Evolutionary conservation across 2,113 vertebrate genomes (phyloP).

Genomic region (Lycocorax pyrrhopterus): DNA sequence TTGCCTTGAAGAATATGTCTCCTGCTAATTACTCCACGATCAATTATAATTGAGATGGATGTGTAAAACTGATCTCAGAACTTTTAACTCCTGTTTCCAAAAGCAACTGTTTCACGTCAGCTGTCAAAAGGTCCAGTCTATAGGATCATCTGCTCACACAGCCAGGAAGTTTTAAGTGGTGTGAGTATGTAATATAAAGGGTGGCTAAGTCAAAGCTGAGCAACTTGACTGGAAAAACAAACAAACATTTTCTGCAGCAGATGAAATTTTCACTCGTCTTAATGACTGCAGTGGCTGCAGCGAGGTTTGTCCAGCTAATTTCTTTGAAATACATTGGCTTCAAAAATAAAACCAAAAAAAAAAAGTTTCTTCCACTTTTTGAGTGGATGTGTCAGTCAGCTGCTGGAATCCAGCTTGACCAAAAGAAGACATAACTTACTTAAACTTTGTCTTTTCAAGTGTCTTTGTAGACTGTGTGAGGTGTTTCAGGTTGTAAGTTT

Average conservation of each 20-base stretch:
- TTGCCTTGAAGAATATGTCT: neutral
- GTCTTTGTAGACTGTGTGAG: neutral
- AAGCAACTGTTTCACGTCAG: neutral
- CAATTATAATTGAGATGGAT: neutral
- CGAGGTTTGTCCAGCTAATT: neutral
- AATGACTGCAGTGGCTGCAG: neutral
- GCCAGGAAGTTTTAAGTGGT: neutral
- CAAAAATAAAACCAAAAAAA: neutral
- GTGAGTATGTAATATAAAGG: neutral
- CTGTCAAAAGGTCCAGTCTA: neutral
- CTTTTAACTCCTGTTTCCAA: neutral
- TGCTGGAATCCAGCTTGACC: neutral
- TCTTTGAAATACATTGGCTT: neutral
- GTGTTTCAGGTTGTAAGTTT: neutral
- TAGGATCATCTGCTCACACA: neutral
- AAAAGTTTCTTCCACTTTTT: neutral
- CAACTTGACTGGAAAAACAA: neutral
- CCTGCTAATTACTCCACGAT: neutral
- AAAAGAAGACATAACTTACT: neutral
- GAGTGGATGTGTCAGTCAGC: neutral
- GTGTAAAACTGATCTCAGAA: neutral
- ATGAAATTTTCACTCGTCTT: neutral
- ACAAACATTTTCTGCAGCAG: neutral
- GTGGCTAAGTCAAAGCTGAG: neutral
- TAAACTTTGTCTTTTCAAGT: neutral